phyloP scores from a whole-genome alignment of 1,140 invertebrate species.

The Drosophila oshimai region DNA sequence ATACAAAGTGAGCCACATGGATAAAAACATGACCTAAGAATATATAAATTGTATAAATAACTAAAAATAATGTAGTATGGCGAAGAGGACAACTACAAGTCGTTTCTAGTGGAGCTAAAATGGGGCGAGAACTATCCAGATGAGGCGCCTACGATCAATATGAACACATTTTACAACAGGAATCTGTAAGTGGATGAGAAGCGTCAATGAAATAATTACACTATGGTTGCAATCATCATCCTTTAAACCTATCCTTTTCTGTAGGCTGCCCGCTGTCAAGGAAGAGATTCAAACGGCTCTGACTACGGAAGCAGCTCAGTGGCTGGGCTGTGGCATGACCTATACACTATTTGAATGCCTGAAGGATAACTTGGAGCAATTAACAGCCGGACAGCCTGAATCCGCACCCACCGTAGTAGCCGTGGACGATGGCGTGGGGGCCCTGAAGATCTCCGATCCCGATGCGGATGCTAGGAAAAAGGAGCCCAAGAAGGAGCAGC shows the following conservation, averaged over 20 bases:
- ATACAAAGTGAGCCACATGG: slow-evolving; percentile 89
- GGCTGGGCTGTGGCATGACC: slow-evolving; percentile 95
- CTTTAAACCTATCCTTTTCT: not conserved
- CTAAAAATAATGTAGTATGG: slow-evolving; percentile 88
- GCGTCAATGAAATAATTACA: too few species aligned
- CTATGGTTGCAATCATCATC: too few species aligned
- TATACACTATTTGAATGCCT: slow-evolving; percentile 96
- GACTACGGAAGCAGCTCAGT: slow-evolving; percentile 89
- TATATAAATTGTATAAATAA: not conserved
- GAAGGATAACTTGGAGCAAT: slow-evolving; percentile 90
- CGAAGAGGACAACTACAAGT: slow-evolving; percentile 90
- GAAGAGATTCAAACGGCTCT: slow-evolving; percentile 87
- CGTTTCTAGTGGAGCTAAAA: slow-evolving; percentile 93
- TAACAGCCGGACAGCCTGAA: slow-evolving; percentile 89
- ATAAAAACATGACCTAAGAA: not conserved
- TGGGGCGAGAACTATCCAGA: slow-evolving; percentile 94
- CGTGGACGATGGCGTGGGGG: slow-evolving; percentile 53
- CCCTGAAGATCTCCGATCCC: slow-evolving; percentile 69
- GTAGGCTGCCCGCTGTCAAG: slow-evolving; percentile 89
- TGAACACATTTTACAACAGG: slow-evolving; percentile 97
- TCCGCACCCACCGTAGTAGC: slow-evolving; percentile 60
- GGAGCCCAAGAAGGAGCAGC: slow-evolving; percentile 89
- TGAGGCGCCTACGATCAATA: slow-evolving; percentile 90
- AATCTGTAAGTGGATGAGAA: slow-evolving; percentile 89
- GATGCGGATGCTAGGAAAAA: slow-evolving; percentile 83